Base-by-base conservation (phyloP, 2,113 vertebrate genomes). In the Phoenicopterus ruber region DNA sequence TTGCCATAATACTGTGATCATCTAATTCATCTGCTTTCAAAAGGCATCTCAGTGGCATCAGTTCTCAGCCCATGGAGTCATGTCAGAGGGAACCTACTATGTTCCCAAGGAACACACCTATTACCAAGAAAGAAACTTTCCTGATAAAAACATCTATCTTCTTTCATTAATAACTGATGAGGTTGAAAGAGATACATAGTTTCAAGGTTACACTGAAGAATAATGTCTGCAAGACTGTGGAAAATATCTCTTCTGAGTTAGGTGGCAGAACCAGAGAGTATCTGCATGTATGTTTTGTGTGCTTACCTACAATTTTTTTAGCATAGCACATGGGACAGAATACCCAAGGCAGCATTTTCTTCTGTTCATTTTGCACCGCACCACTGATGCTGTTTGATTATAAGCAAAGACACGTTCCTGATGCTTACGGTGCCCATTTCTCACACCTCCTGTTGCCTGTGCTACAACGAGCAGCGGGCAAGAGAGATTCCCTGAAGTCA, bases 341-440 rank as follows among this genome's bases (percentile, higher is more conserved):
- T 5, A 74, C 18, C 19, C 38, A 63, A 71, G 17, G 13, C 55
- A 46, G 13, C 9, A 2, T 14, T 49, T 40, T 65, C 83, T 72
- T 4, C n/a, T 72, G 25, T 76, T 91, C 13, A 32, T 90, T 93
- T 91, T 94, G n/a, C 24, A 85, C 16, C 34, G n/a, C 24, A 85
- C 16, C 36, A 13, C 15, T 69, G 54, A 25, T 72, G 32, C 15
- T 8, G 0, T 71, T 88, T 55, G 22, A 14, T 38, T 71, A 11
- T 32, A 55, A 76, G 38, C 9, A 34, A 50, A 71, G 49, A 55
- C 7, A 38, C 0, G 0, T 11, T 50, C 8, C 34, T 85, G 49
- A 36, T 91, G 65, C 17, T 67, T 31, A 5, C n/a, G 12, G 15
- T 46, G 24, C 22, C 31, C 44, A 10, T 44, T 84, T 66, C 42